Percentiles rank a stretch among this genome's conserved stretches.
Conservation (phyloP, 23 tunicate genomes). For the Diplosoma virens region DNA sequence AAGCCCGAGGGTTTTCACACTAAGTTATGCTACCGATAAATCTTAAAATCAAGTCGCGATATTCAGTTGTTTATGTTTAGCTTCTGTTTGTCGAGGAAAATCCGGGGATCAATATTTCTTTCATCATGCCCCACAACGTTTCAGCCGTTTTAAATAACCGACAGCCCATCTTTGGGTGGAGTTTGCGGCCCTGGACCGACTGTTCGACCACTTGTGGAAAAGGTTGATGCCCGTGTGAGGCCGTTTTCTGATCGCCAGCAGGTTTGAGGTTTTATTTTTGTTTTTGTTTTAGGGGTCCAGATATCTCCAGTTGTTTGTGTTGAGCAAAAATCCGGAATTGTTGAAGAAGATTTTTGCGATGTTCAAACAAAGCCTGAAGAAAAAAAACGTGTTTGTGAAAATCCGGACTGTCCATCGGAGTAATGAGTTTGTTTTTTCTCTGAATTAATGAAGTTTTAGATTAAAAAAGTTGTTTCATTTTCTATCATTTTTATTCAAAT, state of each 20-base stretch:
- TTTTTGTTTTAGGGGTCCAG: conserved; percentile 48
- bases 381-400: conserved; percentile 38
- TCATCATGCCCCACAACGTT: conserved; percentile 57
- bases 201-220: conserved; percentile 74
- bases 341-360: conserved; percentile 80
- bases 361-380: conserved; percentile 38
- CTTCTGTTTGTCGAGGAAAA: conserved; percentile 81
- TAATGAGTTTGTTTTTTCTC: conserved; percentile 27
- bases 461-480: neutral
- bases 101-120: conserved; percentile 66
- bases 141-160: conserved; percentile 46
- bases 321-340: conserved; percentile 71
- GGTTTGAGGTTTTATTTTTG: neutral
- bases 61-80: conserved; percentile 33
- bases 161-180: conserved; percentile 69
- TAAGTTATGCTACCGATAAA: too few relatives aligned
- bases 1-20: too few relatives aligned
- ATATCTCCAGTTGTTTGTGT: conserved; percentile 46
- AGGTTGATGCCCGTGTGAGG: conserved; percentile 62
- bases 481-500: neutral
- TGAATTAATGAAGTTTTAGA: neutral
- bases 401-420: conserved; percentile 58
- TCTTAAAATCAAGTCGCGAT: too few relatives aligned
- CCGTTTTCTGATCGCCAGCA: too few relatives aligned
- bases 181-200: conserved; percentile 53